Conservation (phyloP, 2,888 invertebrate species). For the Emesis russula region DNA sequence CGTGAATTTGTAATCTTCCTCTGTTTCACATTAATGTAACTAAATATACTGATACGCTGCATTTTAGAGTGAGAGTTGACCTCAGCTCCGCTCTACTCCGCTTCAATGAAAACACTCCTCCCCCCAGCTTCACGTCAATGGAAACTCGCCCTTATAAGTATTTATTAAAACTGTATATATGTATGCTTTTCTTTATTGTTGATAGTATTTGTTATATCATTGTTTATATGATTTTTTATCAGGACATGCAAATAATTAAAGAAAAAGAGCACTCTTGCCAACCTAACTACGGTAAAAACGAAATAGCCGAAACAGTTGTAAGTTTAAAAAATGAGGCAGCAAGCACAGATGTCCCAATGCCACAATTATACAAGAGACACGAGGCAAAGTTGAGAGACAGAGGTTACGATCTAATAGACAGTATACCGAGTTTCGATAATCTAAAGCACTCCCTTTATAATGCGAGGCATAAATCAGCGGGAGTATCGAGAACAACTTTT, state of each 20-base stretch:
- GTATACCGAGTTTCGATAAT: conserved; percentile 36
- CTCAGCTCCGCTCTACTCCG: conserved; percentile 25
- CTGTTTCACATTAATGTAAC: no score
- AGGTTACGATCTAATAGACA: conserved; percentile 45
- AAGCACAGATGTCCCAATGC: conserved; percentile 37
- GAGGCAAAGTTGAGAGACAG: conserved; percentile 35
- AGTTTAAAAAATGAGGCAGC: conserved; percentile 35
- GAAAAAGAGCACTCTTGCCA: conserved; percentile 42
- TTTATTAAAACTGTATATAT: conserved; percentile 29
- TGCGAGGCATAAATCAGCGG: conserved; percentile 44
- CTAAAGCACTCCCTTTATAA: conserved; percentile 24
- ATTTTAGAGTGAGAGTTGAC: not conserved
- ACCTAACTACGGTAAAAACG: conserved; percentile 40
- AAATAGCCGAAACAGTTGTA: conserved; percentile 40
- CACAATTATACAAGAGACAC: conserved; percentile 47
- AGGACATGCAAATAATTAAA: conserved; percentile 31
- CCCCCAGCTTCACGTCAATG: conserved; percentile 30
- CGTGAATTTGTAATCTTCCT: not conserved
- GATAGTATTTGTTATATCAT: conserved; percentile 19
- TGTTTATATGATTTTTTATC: conserved; percentile 22
- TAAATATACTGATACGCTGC: no score
- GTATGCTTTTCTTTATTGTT: conserved; percentile 22
- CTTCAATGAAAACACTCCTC: conserved; percentile 40
- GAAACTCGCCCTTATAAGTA: conserved; percentile 34
- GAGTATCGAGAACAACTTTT: conserved; percentile 32